Evolutionary conservation across 2,797 vertebrate species (phyloP).

Genomic region (Balearica regulorum): DNA sequence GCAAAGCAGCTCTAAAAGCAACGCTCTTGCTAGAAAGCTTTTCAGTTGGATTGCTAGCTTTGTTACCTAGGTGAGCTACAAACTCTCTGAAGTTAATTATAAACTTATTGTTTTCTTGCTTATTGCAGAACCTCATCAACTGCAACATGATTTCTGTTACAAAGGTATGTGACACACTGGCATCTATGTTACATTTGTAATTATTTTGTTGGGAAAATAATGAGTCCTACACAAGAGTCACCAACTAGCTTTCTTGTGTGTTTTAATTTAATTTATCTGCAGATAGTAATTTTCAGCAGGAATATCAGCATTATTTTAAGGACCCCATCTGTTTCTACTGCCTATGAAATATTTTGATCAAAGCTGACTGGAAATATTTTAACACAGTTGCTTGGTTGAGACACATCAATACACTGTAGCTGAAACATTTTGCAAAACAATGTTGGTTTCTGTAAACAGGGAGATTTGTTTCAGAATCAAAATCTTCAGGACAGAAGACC

Average conservation of each 20-base stretch:
- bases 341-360: background rate
- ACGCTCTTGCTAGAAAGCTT: background rate
- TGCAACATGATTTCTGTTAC: conserved; percentile 84
- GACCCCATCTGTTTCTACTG: background rate
- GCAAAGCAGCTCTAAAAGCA: background rate
- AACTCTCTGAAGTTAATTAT: background rate
- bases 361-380: background rate
- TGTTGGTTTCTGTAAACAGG: background rate
- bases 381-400: background rate
- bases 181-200: background rate
- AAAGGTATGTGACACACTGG: conserved; percentile 74
- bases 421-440: background rate
- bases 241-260: background rate
- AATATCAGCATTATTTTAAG: background rate
- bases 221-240: background rate
- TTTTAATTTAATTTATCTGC: background rate
- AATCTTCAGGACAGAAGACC: background rate
- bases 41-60: background rate
- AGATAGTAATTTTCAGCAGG: background rate
- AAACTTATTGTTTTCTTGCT: background rate
- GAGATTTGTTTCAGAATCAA: background rate
- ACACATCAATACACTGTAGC: background rate
- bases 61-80: background rate
- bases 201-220: background rate
- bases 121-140: conserved; percentile 78